Evolutionary conservation across 1,140 invertebrate species (phyloP).

Genomic region (Rhyzopertha dominica): DNA sequence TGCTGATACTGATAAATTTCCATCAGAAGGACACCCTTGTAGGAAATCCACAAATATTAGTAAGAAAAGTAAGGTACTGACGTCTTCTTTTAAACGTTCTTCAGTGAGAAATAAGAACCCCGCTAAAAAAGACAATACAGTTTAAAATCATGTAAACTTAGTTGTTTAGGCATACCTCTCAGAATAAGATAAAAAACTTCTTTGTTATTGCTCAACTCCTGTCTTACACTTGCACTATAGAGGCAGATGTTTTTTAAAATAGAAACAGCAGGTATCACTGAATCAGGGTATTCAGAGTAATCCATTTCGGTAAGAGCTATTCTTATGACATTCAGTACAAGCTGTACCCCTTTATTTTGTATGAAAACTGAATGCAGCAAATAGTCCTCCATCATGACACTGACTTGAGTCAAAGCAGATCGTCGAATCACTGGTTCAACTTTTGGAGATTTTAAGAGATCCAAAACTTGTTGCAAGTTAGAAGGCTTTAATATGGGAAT

Average conservation of each 20-base stretch:
- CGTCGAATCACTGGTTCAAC: conserved; percentile 53
- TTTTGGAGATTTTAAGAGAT: conserved; percentile 42
- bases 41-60: conserved; percentile 49
- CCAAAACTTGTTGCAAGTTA: conserved; percentile 45
- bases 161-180: conserved; percentile 48
- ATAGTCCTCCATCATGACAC: conserved; percentile 54
- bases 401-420: conserved; percentile 55
- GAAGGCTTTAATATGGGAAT: conserved; percentile 36
- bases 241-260: conserved; percentile 56
- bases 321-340: conserved; percentile 41
- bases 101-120: conserved; percentile 54
- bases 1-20: conserved; percentile 49
- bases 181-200: conserved; percentile 53
- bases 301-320: conserved; percentile 54
- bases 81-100: conserved; percentile 48
- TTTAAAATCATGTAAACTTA: conserved; percentile 1
- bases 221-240: conserved; percentile 47
- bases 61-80: conserved; percentile 46
- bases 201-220: conserved; percentile 49
- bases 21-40: conserved; percentile 37
- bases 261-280: conserved; percentile 55
- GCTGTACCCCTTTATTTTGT: conserved; percentile 40
- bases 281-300: conserved; percentile 59
- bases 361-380: conserved; percentile 51
- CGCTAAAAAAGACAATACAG: conserved; percentile 40